These are phyloP conservation scores for Xenopus borealis DNA, from an alignment of 2,113 vertebrate species.

Conservation along the genomic window DNA sequence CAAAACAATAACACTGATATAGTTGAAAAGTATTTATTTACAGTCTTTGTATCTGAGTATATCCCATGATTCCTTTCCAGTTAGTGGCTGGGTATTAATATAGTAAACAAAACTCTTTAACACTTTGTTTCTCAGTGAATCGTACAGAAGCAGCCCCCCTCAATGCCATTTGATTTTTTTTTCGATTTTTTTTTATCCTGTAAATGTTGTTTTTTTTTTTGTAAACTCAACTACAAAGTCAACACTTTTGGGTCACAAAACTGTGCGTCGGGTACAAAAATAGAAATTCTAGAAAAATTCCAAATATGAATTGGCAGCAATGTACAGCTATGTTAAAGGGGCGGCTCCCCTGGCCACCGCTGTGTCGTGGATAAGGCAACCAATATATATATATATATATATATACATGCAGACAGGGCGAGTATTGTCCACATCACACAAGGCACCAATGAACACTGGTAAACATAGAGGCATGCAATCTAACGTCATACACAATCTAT, in stretches of 20 bases:
- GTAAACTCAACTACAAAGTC: conserved; percentile 67
- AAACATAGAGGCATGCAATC: conserved; percentile 66
- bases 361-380: conserved; percentile 66
- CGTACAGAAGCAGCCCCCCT: conserved; percentile 53
- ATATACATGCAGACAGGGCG: conserved; percentile 71
- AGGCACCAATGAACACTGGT: conserved; percentile 70
- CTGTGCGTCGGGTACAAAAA: conserved; percentile 84
- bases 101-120: conserved; percentile 57
- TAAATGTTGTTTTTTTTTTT: conserved; percentile 32
- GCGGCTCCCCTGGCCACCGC: conserved; percentile 53
- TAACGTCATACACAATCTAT: conserved; percentile 54
- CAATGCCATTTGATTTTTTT: conserved; percentile 67
- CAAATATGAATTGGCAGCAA: conserved; percentile 82
- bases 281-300: conserved; percentile 79
- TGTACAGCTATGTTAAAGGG: conserved; percentile 68
- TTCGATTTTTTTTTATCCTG: conserved; percentile 22
- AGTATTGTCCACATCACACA: conserved; percentile 69
- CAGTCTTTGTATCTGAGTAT: conserved; percentile 61
- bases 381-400: conserved; percentile 41
- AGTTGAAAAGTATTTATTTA: conserved; percentile 73
- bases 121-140: conserved; percentile 50
- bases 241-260: conserved; percentile 77
- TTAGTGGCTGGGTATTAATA: conserved; percentile 66
- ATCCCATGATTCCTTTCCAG: conserved; percentile 55
- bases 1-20: conserved; percentile 47